Conservation (phyloP, 2,797 vertebrate genomes). For the Schizopygopsis malacanthus region DNA sequence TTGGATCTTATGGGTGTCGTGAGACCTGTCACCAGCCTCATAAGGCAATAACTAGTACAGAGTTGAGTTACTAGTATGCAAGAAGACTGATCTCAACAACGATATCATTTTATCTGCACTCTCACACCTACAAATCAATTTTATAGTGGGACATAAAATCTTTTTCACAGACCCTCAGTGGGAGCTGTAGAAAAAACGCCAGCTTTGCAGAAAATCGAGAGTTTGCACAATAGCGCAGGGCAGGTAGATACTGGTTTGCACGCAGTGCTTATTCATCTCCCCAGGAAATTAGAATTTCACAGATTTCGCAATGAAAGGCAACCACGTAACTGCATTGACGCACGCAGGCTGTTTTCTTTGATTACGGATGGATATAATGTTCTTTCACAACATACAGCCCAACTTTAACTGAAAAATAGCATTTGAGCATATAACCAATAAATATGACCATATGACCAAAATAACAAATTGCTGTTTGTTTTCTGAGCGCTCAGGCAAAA, state of each 20-base stretch:
- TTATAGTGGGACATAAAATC: background rate
- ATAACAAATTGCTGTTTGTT: background rate
- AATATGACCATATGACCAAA: background rate
- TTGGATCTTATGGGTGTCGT: background rate
- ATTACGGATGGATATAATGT: constrained; percentile 7
- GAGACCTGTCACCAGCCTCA: background rate
- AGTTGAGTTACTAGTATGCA: constrained; percentile 6
- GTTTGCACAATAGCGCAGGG: background rate
- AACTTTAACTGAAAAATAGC: background rate
- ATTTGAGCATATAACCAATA: constrained; percentile 1
- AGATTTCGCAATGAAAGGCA: constrained; percentile 14
- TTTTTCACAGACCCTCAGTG: background rate
- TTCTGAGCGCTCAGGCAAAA: background rate
- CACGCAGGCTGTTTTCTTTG: background rate
- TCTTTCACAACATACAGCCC: background rate
- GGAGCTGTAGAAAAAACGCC: background rate
- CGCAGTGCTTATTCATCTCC: background rate
- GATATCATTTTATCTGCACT: background rate
- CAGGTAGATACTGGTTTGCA: constrained; percentile 5
- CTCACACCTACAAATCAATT: background rate
- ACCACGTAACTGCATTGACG: background rate
- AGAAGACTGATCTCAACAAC: constrained; percentile 10
- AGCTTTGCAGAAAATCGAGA: constrained; percentile 6
- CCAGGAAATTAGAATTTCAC: constrained; percentile 19
- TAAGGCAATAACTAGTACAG: background rate